Conservation (phyloP, 2,888 invertebrate genomes). For the Congeria kusceri region DNA sequence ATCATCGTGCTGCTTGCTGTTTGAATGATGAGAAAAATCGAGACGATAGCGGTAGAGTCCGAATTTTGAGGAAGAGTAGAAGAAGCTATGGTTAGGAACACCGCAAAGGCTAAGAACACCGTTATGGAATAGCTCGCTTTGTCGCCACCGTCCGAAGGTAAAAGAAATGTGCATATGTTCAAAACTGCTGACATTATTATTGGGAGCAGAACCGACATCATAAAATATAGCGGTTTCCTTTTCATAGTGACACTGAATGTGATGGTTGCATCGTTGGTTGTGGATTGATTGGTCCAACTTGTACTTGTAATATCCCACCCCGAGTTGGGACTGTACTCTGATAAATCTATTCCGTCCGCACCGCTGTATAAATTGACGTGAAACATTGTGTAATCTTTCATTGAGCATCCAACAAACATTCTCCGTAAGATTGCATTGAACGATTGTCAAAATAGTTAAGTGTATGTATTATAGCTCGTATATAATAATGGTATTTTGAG, state of each 20-base stretch:
- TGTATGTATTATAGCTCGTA: no score
- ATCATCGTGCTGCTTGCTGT: background rate
- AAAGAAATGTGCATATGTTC: constrained; percentile 26
- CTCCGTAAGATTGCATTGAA: no score
- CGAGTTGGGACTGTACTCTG: constrained; percentile 7
- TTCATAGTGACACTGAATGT: constrained; percentile 19
- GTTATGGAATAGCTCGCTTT: no score
- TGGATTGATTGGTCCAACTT: background rate
- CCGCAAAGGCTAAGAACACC: no score
- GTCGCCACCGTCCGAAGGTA: constrained; percentile 4
- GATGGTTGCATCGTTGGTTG: constrained; percentile 8
- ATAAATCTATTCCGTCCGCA: constrained; percentile 1
- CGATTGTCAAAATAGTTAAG: no score
- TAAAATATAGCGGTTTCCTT: constrained; percentile 33
- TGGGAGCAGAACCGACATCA: constrained; percentile 35
- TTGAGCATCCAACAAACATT: no score
- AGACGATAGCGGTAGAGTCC: constrained; percentile 16
- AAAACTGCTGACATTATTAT: constrained; percentile 28
- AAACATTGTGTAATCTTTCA: background rate
- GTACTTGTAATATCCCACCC: constrained; percentile 17
- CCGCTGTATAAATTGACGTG: constrained; percentile 8
- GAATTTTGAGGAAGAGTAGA: constrained; percentile 23
- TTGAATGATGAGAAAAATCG: constrained; percentile 5
- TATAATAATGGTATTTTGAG: no score
- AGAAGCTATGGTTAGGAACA: background rate